Evolutionary conservation across 2,797 vertebrate species (phyloP), one percentile per base, ranked within the genome.

Genomic region (Craterocephalus amniculus): DNA sequence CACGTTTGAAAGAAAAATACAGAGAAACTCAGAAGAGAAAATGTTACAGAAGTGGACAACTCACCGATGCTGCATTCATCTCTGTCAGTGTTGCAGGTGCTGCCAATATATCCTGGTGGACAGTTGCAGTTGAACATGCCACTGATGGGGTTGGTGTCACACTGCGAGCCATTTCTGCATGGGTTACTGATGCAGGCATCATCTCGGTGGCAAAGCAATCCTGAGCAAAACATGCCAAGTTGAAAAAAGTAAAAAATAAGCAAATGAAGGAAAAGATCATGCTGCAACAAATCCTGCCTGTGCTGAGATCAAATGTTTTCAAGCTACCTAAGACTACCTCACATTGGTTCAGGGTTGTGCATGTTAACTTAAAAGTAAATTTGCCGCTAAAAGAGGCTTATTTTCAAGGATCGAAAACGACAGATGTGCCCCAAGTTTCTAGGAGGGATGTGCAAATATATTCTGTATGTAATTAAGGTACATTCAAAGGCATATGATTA

Each of bases 91-190:
- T 93, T 94, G 80, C 95, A 96, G 67, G 94, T 94, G 84, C 18
- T 89, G 74, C 95, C 95, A 3, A 80, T 75, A 49, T 95, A 96
- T 45, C 95, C 95, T 0, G 86, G 83, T 2, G 93, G 93, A 76
- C 95, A 96, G 87, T 94, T 95, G 49, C 95, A 96, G 85, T 94
- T 94, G 78, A 93, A 95, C 85, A 90, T 95, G 80, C 94, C 94
- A 29, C 84, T 95, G 72, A 96, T 92, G 13, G 95, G 95, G 85
- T 95, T 96, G 68, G 95, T 95, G 91, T 96, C 91, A 24, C 95
- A 96, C 40, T 94, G 93, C 11, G 95, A 93, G 5, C 94, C 95
- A 52, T 89, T 91, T 62, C 93, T 90, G 61, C 95, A 96, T 0
- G 95, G 95, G 81, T 93, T 95, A 86, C 94, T 96, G 63, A 94